Percentiles rank a stretch among this genome's conserved stretches.
phyloP scores from a whole-genome alignment of 2,888 invertebrate species.

The Amphipyra berbera region DNA sequence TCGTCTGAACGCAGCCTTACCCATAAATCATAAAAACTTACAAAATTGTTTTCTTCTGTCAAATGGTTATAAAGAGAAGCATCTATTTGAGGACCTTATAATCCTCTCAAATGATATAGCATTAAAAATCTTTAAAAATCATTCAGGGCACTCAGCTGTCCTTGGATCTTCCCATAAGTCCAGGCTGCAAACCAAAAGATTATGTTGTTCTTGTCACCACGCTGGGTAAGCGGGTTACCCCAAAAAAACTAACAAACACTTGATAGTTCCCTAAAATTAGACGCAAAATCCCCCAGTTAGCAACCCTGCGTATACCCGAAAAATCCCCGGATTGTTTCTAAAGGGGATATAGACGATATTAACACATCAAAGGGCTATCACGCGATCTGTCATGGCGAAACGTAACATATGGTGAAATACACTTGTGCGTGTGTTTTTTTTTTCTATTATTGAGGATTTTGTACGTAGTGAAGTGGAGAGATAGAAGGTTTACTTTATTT shows the following conservation, averaged over 20 bases:
- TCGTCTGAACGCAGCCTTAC: too few relatives aligned
- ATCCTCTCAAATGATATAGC: too few relatives aligned
- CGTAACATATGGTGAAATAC: constrained; percentile 48
- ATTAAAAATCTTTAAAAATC: too few relatives aligned
- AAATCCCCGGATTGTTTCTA: constrained; percentile 56
- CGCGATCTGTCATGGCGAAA: constrained; percentile 57
- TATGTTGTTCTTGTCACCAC: too few relatives aligned
- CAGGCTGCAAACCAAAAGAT: too few relatives aligned
- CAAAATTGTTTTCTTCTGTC: too few relatives aligned
- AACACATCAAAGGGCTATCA: constrained; percentile 66
- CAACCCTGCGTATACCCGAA: constrained; percentile 41
- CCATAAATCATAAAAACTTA: too few relatives aligned
- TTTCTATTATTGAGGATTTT: constrained; percentile 26
- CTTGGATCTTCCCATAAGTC: too few relatives aligned
- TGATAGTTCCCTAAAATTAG: background rate
- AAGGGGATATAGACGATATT: constrained; percentile 61
- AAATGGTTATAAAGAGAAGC: too few relatives aligned
- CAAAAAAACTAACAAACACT: background rate
- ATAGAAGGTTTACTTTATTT: constrained; percentile 3
- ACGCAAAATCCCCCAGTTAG: background rate
- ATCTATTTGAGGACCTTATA: too few relatives aligned
- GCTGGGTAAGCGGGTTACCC: too few relatives aligned
- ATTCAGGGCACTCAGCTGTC: too few relatives aligned
- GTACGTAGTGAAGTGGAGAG: background rate
- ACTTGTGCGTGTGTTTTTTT: constrained; percentile 25